Conservation (phyloP, 2,797 vertebrate genomes). For the Leontocebus nigricollis region DNA sequence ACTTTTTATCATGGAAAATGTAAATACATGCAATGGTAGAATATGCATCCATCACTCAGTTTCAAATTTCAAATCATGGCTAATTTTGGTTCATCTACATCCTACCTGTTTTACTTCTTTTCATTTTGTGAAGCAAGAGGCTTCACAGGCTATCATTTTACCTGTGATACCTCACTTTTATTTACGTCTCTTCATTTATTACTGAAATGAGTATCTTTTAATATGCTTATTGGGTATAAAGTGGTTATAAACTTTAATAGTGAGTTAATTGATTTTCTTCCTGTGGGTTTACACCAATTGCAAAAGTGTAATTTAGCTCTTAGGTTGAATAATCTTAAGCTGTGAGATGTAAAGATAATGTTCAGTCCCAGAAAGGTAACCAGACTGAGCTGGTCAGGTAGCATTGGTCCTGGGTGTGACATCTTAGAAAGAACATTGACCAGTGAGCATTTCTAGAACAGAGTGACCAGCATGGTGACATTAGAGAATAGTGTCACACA, state of each 20-base stretch:
- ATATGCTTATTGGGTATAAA: background rate
- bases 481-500: background rate
- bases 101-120: background rate
- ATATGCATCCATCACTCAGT: background rate
- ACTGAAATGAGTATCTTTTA: conserved; percentile 23
- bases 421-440: background rate
- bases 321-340: conserved; percentile 25
- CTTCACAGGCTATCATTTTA: background rate
- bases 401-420: background rate
- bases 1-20: conserved; percentile 3
- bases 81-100: background rate
- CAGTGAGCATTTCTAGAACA: background rate
- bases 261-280: conserved; percentile 33
- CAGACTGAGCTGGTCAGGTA: background rate
- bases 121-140: background rate
- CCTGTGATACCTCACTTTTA: background rate
- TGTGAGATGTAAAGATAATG: background rate
- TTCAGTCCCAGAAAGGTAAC: background rate
- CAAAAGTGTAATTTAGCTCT: conserved; percentile 10
- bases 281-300: background rate
- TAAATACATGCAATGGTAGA: background rate
- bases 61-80: background rate
- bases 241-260: conserved; percentile 14
- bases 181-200: conserved; percentile 2
- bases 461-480: background rate